Evolutionary conservation across 2,888 invertebrate species (phyloP).

Genomic region (Vanessa cardui): DNA sequence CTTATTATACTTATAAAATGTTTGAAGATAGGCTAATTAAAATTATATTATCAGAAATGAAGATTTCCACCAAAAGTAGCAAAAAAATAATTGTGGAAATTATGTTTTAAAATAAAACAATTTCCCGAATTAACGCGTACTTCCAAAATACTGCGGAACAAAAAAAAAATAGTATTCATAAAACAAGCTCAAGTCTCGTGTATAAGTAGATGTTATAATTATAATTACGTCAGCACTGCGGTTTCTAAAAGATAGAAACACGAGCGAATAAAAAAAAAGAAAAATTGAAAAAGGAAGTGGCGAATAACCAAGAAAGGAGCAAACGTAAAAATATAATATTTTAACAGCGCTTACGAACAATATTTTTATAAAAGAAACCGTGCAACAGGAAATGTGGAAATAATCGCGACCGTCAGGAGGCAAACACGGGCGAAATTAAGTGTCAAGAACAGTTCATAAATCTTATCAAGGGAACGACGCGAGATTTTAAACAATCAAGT

Average conservation of each 20-base stretch:
- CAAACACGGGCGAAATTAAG: slow-evolving; percentile 69
- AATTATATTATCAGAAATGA: no score
- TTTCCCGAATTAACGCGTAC: no score
- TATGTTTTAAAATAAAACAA: no score
- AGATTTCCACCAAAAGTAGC: no score
- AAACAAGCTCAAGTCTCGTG: no score
- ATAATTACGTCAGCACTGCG: neutral
- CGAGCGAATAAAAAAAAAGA: neutral
- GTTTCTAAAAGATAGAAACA: neutral
- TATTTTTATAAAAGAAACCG: slow-evolving; percentile 10
- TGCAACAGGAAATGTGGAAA: slow-evolving; percentile 33
- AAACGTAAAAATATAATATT: neutral
- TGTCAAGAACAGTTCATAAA: slow-evolving; percentile 75
- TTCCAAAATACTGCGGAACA: no score
- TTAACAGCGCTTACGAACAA: slow-evolving; percentile 1
- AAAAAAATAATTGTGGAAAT: no score
- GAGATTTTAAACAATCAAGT: slow-evolving; percentile 75
- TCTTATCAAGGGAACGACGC: slow-evolving; percentile 69
- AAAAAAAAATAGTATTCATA: no score
- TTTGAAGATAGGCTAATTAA: neutral
- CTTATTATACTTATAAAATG: neutral
- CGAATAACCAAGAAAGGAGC: neutral
- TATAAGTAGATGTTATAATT: no score
- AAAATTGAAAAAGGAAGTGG: neutral
- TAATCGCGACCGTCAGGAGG: slow-evolving; percentile 56